phyloP scores from a whole-genome alignment of 2,113 vertebrate species.

The Struthio camelus region DNA sequence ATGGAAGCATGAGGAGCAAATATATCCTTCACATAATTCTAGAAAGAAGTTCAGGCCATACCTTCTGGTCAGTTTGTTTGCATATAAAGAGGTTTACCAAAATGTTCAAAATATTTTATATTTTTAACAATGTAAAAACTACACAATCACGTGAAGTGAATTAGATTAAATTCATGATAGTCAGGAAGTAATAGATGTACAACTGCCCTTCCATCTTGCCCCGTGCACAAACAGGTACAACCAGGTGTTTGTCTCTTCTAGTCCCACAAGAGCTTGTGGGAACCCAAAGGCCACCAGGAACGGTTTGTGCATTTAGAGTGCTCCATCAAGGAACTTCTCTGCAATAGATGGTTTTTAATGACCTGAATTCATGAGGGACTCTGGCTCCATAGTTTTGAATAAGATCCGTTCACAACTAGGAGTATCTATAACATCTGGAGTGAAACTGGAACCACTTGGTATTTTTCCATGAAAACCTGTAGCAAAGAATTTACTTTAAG shows the following conservation, averaged over 20 bases:
- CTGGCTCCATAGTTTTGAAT: slow-evolving; percentile 32
- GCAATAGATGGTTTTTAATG: not conserved
- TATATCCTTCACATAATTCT: not conserved
- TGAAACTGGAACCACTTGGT: not conserved
- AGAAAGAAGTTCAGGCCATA: not conserved
- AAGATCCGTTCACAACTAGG: slow-evolving; percentile 5
- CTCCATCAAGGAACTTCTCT: not conserved
- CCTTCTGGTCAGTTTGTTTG: slow-evolving; percentile 5
- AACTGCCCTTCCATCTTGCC: not conserved
- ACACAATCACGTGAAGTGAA: not conserved
- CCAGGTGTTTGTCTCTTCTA: not conserved
- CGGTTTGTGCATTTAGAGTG: not conserved
- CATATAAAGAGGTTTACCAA: slow-evolving; percentile 5
- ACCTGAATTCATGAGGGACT: not conserved
- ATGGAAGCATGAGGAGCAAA: not conserved
- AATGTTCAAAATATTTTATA: slow-evolving; percentile 11
- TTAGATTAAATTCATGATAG: not conserved
- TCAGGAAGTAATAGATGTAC: not conserved
- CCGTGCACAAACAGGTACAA: not conserved
- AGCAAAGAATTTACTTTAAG: not conserved
- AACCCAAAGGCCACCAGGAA: not conserved
- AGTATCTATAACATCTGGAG: not conserved
- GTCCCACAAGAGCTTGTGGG: not conserved
- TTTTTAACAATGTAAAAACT: not conserved
- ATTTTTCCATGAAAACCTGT: not conserved